Evolutionary conservation across 1,140 invertebrate species (phyloP), one percentile per base, ranked within the genome.

Genomic region (Stenopsyche tienmushanensis): DNA sequence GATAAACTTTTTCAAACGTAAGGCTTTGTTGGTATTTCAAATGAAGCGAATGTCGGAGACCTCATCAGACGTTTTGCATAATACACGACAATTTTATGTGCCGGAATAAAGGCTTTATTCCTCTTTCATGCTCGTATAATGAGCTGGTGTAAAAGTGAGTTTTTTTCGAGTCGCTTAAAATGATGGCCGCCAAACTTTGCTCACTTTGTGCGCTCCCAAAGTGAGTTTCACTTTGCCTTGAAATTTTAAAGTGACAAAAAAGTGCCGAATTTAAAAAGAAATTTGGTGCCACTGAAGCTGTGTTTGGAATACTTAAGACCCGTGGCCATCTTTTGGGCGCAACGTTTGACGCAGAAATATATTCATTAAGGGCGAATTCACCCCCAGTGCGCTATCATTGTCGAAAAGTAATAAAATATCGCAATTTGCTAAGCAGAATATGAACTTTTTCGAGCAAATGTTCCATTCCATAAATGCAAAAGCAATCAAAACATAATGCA

Each of bases 81-180:
- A 47, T 47, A 47, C 44, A 47, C 44, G 44, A 47, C 44, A 47
- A 47, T 47, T 47, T 47, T 47, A 47, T 47, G 44, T 47, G 44
- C 44, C 44, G 44, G 44, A 47, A 47, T 47, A 47, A 47, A 47
- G 44, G 44, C 44, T 47, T 47, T 47, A 47, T 47, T 47, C 44
- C 44, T 20, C 44, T 47, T 47, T 47, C 44, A 47, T 9, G 17
- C 17, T 47, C 44, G 44, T 15, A 47, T 47, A 47, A 47, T 47
- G 44, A 47, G 44, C 5, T 47, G 44, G 44, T 18, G 44, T 47
- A 47, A 47, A 47, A 47, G 44, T 47, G 8, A 47, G 44, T 15
- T 47, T 47, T 47, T 47, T 47, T 47, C 17, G 3, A 47, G 44
- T 15, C 44, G 8, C 44, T 47, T 47, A 8, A 47, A 47, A 47